Evolutionary conservation across 2,113 vertebrate genomes (phyloP), one percentile per base, ranked within the genome.

Genomic region (Pseudolaguvia tuberculata): DNA sequence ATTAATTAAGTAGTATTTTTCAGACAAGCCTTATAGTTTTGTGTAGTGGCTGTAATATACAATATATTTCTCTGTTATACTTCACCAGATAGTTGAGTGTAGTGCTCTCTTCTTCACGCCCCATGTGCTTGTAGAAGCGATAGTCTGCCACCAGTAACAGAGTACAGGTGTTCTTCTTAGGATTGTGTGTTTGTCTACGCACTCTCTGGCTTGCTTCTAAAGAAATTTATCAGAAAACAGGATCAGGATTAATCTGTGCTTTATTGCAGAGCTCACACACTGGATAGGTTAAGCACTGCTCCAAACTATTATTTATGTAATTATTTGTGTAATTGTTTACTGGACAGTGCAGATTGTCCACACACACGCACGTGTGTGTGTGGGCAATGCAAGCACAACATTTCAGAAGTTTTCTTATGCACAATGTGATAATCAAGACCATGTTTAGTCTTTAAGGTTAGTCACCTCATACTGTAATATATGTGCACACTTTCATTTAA

Each of bases 61-160:
- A 8, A 42, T 9, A 35, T 42, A 42, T 68, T 52, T 23, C 9
- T 11, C 11, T 18, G 17, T 58, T 56, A 35, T 15, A 2, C 23
- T 87, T 88, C 83, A 98, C 97, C 87, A 99, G 85, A 83, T 99
- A 99, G 81, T 99, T 99, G 62, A 98, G 93, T 0, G 97, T 99
- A 35, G 94, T 94, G 53, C 96, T 98, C 87, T 99, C 96, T 69
- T 98, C 94, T 75, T 90, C 88, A 3, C 96, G 90, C 27, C 97
- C 97, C 96, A 99, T 99, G 84, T 96, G 87, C 66, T 80, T 86
- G 83, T 91, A 99, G 82, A 99, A 99, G 55, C 96, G 96, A 84
- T 98, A 93, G 82, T 99, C 97, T 23, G 97, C 97, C 8, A 99
- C 97, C 70, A 99, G 92, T 82, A 99, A 71, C 84, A 99, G 87